Evolutionary conservation across 2,113 vertebrate genomes (phyloP).

Genomic region (Campylorhamphus procurvoides): DNA sequence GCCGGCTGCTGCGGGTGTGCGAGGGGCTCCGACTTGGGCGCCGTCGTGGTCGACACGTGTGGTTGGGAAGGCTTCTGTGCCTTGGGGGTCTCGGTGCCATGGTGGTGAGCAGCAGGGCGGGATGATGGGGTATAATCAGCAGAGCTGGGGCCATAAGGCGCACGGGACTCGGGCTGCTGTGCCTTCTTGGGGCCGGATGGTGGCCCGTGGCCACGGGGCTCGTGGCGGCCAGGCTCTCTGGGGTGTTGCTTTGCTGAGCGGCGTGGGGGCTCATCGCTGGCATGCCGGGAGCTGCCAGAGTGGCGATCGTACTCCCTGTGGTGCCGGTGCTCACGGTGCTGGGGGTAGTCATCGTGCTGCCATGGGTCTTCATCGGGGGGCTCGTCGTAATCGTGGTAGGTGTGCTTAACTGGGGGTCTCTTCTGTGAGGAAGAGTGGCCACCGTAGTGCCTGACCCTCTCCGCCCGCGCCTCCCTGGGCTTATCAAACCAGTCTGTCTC

Average conservation of each 20-base stretch:
- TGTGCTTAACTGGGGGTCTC: slow-evolving; percentile 89
- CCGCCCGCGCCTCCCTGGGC: slow-evolving; percentile 91
- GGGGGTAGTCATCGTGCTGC: slow-evolving; percentile 87
- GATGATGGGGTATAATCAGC: slow-evolving; percentile 81
- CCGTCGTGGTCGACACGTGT: slow-evolving; percentile 70
- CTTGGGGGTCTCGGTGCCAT: slow-evolving; percentile 81
- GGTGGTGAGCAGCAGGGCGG: slow-evolving; percentile 80
- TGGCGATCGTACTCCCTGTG: slow-evolving; percentile 89
- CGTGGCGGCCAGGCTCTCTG: slow-evolving; percentile 86
- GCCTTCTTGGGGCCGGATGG: slow-evolving; percentile 82
- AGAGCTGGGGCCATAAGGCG: slow-evolving; percentile 78
- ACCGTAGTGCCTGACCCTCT: slow-evolving; percentile 92
- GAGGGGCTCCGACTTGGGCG: slow-evolving; percentile 74
- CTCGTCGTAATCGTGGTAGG: slow-evolving; percentile 95
- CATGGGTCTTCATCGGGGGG: slow-evolving; percentile 90
- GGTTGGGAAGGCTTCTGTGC: slow-evolving; percentile 80
- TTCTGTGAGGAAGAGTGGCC: slow-evolving; percentile 90
- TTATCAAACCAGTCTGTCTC: slow-evolving; percentile 99
- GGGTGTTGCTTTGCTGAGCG: slow-evolving; percentile 87
- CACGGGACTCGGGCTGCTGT: slow-evolving; percentile 75
- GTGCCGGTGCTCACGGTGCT: slow-evolving; percentile 89
- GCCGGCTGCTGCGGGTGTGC: slow-evolving; percentile 68
- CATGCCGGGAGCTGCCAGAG: slow-evolving; percentile 83
- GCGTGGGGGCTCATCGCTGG: slow-evolving; percentile 83
- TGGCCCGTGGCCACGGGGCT: slow-evolving; percentile 77